phyloP scores from a whole-genome alignment of 2,797 vertebrate species.

The Microchirus variegatus region DNA sequence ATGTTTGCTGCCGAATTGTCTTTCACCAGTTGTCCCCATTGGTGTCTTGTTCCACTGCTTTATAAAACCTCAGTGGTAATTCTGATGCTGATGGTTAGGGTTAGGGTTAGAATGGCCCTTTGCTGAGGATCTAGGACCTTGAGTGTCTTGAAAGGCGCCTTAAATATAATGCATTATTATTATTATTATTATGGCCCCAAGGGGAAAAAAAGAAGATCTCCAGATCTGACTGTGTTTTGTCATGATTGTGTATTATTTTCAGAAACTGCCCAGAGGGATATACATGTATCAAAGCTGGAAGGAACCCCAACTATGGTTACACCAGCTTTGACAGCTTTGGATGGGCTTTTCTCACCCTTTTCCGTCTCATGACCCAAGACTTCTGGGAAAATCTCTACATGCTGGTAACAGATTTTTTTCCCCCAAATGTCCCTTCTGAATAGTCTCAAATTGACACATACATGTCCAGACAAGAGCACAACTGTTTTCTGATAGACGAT shows the following conservation, averaged over 20 bases:
- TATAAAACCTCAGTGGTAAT: too few relatives aligned
- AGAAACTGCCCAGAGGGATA: constrained; percentile 90
- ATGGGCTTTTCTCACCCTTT: constrained; percentile 98
- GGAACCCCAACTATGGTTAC: constrained; percentile 98
- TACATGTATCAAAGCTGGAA: constrained; percentile 95
- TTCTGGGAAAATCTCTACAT: constrained; percentile 99
- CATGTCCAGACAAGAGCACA: neutral
- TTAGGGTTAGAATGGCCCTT: too few relatives aligned
- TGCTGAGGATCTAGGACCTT: too few relatives aligned
- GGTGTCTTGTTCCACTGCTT: too few relatives aligned
- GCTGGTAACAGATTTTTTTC: constrained; percentile 79
- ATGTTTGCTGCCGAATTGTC: too few relatives aligned
- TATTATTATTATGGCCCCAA: too few relatives aligned
- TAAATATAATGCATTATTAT: too few relatives aligned
- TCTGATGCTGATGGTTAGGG: too few relatives aligned
- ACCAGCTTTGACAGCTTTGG: constrained; percentile 99
- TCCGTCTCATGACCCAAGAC: constrained; percentile 99
- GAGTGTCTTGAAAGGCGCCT: too few relatives aligned
- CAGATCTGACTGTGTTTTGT: neutral
- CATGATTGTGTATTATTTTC: constrained; percentile 21
- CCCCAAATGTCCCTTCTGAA: neutral
- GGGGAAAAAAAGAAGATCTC: neutral
- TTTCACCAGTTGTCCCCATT: too few relatives aligned
- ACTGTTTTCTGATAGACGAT: neutral
- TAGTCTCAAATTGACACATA: neutral